Evolutionary conservation across 1,140 invertebrate genomes (phyloP), one percentile per base, ranked within the genome.

Genomic region (Eupeodes corollae): DNA sequence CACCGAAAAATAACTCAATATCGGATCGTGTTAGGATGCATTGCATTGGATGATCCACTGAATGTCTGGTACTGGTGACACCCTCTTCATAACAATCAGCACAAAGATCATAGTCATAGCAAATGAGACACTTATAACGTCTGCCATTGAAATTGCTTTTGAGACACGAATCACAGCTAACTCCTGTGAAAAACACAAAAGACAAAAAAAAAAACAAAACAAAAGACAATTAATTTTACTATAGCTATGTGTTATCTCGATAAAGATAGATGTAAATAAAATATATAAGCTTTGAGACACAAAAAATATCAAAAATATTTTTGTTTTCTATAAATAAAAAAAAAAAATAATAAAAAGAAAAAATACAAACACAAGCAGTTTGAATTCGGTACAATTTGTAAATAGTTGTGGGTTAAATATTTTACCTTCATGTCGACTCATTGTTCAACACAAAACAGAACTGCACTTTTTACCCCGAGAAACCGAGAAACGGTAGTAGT

Each of bases 101-200:
- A 78, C 95, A 98, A 57, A 98, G 79, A 77, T 98, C 95, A 78
- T 97, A 98, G 77, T 98, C 94, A 72, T 93, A 97, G 73, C 95
- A 98, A 59, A 97, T 85, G 68, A 98, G 80, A 79, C 95, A 98
- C 80, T 98, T 98, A 73, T 95, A 98, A 62, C 95, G 83, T 70
- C 89, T 84, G 61, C 93, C 93, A 71, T 88, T 82, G 73, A 98
- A 98, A 76, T 98, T 97, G 68, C 88, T 89, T 77, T 96, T 96
- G 71, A 96, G 79, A 82, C 95, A 98, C 64, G 91, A 91, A 84
- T 98, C 95, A 84, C 95, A 98, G 79, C 92, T 97, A 61, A 98
- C 93, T 75, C 86, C 86, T 88, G 41, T n/a, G 19, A 11, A 32
- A 6, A 35, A 43, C 37, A 18, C 8, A 32, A 10, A 14, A 45